phyloP scores from a whole-genome alignment of 2,888 invertebrate genomes.

The Mayetiola destructor region DNA sequence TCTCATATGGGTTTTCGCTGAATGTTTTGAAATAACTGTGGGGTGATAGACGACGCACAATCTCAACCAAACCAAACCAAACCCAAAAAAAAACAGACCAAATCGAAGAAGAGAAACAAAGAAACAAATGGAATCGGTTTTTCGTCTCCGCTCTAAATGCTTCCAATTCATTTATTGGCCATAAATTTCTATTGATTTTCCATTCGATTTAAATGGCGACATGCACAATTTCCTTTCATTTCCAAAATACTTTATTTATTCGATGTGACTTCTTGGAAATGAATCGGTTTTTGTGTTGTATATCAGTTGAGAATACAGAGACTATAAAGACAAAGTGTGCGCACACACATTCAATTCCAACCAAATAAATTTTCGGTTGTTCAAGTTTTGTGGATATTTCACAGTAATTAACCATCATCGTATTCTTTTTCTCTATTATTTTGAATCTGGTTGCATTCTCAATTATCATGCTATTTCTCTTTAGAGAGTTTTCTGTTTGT shows the following conservation, averaged over 20 bases:
- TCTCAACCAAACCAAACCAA: background rate
- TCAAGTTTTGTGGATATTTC: too few species aligned
- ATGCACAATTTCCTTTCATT: background rate
- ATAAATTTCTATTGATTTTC: constrained; percentile 9
- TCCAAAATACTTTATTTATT: background rate
- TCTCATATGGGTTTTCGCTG: background rate
- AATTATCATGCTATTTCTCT: background rate
- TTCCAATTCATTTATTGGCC: constrained; percentile 4
- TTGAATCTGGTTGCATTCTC: background rate
- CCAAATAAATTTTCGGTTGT: too few species aligned
- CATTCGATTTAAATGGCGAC: background rate
- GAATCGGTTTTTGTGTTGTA: too few species aligned
- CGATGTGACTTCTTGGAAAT: background rate
- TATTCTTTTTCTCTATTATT: background rate
- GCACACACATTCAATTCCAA: background rate
- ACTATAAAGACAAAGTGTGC: background rate
- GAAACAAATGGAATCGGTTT: too few species aligned
- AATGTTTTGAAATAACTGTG: background rate
- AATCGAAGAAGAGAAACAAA: too few species aligned
- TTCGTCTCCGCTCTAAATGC: too few species aligned
- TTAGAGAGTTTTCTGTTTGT: too few species aligned
- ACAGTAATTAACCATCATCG: constrained; percentile 11
- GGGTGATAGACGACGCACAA: too few species aligned
- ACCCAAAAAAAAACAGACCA: constrained; percentile 5
- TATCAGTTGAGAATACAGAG: too few species aligned